A percentile compares a stretch with the other conserved stretches of the same genome.
Conservation (phyloP, 2,797 vertebrate species). For the Hypotaenidia okinawae region DNA sequence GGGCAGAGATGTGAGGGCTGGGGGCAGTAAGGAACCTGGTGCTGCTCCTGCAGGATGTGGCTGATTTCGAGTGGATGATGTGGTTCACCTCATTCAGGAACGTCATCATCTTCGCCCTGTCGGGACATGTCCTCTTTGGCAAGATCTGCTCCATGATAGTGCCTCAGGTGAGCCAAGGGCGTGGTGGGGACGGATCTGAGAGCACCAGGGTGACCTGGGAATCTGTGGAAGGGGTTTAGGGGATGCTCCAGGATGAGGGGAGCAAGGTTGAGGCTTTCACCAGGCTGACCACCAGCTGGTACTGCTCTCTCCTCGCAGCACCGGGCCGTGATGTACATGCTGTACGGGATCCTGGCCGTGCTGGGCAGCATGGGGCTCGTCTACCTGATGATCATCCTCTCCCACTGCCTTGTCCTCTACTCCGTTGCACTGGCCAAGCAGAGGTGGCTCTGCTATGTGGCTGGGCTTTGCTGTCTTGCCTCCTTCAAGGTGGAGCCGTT, state of each 20-base stretch:
- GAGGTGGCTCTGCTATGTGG: conserved; percentile 90
- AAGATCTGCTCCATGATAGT: conserved; percentile 92
- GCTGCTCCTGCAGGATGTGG: conserved; percentile 82
- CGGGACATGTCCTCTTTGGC: conserved; percentile 92
- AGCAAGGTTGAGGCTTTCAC: not conserved
- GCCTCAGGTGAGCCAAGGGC: conserved; percentile 84
- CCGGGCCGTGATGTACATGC: conserved; percentile 88
- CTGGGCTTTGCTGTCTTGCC: conserved; percentile 88
- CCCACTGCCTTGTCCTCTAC: conserved; percentile 93
- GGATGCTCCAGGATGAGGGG: not conserved
- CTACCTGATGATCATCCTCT: conserved; percentile 90
- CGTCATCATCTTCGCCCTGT: conserved; percentile 91
- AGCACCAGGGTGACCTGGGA: not conserved
- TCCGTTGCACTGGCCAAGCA: conserved; percentile 88
- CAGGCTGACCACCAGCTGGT: rapidly evolving
- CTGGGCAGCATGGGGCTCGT: conserved; percentile 90
- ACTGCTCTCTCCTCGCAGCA: conserved; percentile 72
- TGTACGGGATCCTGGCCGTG: conserved; percentile 88
- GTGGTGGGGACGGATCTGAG: rapidly evolving
- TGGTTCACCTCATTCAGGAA: conserved; percentile 95
- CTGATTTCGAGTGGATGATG: conserved; percentile 97
- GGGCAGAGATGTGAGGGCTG: not conserved
- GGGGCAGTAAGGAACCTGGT: not conserved
- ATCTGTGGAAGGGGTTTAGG: too few relatives aligned
- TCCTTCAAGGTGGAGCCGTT: conserved; percentile 94